A percentile compares a stretch with the other conserved stretches of the same genome.
phyloP scores from a whole-genome alignment of 64 coral and sea anemone species.

The Dendrophyllia cribrosa region DNA sequence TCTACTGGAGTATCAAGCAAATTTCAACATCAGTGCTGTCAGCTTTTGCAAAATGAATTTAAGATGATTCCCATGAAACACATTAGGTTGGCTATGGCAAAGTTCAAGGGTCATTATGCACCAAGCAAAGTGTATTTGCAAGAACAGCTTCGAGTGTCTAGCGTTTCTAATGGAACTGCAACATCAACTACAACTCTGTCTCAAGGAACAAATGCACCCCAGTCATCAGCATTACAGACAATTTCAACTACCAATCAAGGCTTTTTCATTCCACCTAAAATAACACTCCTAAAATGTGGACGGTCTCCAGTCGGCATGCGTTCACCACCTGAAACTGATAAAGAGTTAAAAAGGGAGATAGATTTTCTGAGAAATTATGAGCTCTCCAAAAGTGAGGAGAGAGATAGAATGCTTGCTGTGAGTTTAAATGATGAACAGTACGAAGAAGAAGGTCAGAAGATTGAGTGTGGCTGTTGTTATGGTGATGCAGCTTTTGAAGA shows the following conservation, averaged over 20 bases:
- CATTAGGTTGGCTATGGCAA: constrained; percentile 59
- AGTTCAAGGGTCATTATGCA: constrained; percentile 81
- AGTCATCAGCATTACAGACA: not conserved
- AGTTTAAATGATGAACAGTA: constrained; percentile 92
- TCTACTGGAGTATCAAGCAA: constrained; percentile 18
- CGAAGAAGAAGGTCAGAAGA: constrained; percentile 91
- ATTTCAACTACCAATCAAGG: not conserved
- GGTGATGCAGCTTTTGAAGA: constrained; percentile 96
- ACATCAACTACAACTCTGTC: constrained; percentile 8
- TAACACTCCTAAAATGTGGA: not conserved
- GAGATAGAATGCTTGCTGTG: constrained; percentile 66
- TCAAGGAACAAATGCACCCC: no score
- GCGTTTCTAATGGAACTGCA: not conserved
- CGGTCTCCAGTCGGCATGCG: not conserved
- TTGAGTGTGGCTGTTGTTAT: constrained; percentile 99
- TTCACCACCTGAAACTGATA: not conserved
- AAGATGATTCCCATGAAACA: constrained; percentile 48
- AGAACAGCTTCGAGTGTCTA: constrained; percentile 72
- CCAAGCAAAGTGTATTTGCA: constrained; percentile 79
- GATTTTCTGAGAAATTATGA: constrained; percentile 78
- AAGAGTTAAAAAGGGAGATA: constrained; percentile 76
- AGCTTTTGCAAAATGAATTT: constrained; percentile 79
- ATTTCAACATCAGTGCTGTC: constrained; percentile 49
- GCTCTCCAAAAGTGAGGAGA: constrained; percentile 60
- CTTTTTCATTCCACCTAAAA: constrained; percentile 1